Evolutionary conservation across 2,888 invertebrate genomes (phyloP).

Genomic region (Mesodorylaimus sp.): DNA sequence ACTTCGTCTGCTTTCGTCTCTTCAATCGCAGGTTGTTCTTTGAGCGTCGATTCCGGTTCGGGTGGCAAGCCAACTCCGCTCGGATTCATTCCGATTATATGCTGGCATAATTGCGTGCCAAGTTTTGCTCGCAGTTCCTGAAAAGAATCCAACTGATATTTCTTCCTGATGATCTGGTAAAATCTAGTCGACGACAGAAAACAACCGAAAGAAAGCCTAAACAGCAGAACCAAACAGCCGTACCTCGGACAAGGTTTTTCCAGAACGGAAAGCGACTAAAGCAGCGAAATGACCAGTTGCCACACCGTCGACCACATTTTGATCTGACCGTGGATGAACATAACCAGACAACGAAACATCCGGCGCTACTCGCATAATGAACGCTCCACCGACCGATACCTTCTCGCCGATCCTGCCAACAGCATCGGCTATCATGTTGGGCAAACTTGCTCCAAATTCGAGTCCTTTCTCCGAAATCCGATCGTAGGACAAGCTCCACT

Average conservation of each 20-base stretch:
- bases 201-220: conserved; percentile 28
- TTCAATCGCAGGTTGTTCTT: too few species aligned
- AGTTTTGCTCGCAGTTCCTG: too few species aligned
- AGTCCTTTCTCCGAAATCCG: too few species aligned
- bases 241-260: conserved; percentile 28
- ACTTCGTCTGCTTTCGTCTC: background rate
- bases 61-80: background rate
- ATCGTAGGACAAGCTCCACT: too few species aligned
- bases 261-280: conserved; percentile 2
- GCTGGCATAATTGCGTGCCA: conserved; percentile 65
- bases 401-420: conserved; percentile 83
- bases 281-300: too few species aligned
- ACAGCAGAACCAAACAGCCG: conserved; percentile 17
- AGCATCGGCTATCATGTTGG: conserved; percentile 59
- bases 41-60: too few species aligned
- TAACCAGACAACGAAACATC: background rate
- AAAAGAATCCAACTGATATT: too few species aligned
- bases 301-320: too few species aligned
- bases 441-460: too few species aligned
- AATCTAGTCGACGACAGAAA: conserved; percentile 35
- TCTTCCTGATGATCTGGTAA: too few species aligned
- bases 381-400: conserved; percentile 36
- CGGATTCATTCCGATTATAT: conserved; percentile 53
- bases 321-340: too few species aligned
- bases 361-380: background rate